Evolutionary conservation across 2,888 invertebrate species (phyloP), one percentile per base, ranked within the genome.

Genomic region (Osmoderma eremita): DNA sequence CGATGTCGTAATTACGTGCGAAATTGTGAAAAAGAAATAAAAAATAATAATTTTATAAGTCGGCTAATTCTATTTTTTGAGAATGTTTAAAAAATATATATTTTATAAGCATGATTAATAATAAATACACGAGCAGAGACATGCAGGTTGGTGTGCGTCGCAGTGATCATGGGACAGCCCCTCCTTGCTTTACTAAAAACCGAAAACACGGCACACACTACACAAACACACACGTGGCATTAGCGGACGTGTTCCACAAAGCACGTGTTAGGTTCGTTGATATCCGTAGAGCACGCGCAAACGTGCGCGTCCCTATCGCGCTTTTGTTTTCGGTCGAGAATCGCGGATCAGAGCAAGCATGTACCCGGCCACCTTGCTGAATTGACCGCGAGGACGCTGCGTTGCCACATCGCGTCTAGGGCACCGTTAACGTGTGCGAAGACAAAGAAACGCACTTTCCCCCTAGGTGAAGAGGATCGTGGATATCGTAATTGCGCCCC

Each of bases 351-450:
- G 53, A 65, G 64, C 72, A 72, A 73, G 73, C 75, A 70, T 73
- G 75, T 70, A 71, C 72, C 73, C 68, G 72, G 74, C 73, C 74
- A 74, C 74, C 73, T 75, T 74, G 75, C 75, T 75, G 73, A 73
- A 75, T 75, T 74, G 75, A 75, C 73, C 74, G 74, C 68, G 69
- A 56, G 62, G 42, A 22, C 51, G 65, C 64, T 8, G 50, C 68
- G 68, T 68, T 68, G 65, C 68, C 68, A 42, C 15, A 58, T 41
- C 30, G 22, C 24, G 17, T 20, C 36, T 38, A 38, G 49, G 61
- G 56, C 30, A 65, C 51, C 56, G 65, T 65, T 65, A 65, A 49
- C 30, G 38, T 13, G 13, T 12, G 22, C n/a, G 8, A 51, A 39
- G 48, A 68, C 65, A 65, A 61, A 64, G 61, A 51, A 65, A 68